Evolutionary conservation across 2,888 invertebrate genomes (phyloP), one percentile per base, ranked within the genome.

Genomic region (Stenurella melanura): DNA sequence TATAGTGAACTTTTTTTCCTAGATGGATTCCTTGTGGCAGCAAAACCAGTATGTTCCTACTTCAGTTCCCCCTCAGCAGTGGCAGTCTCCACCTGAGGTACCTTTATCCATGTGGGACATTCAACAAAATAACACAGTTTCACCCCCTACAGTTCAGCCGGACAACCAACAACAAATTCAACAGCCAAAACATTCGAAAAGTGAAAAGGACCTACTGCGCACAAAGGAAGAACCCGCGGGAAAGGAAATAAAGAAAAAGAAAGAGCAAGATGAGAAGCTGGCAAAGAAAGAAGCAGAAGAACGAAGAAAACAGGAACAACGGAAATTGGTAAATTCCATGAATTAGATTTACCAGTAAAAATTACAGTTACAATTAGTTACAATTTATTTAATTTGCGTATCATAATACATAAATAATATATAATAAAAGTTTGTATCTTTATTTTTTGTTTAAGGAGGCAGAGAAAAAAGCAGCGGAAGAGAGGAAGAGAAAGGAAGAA

Each of bases 401-500:
- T 26, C 21, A 34, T 34, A 34, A 34, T 34, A 9, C 9, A 0
- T 34, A 34, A 34, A 34, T 34, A 34, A 34, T 34, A 34, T 34
- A 6, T 34, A 6, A 34, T 0, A 34, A 34, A 9, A 6, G 30
- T 9, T 9, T 34, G 7, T 34, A 7, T 7, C 30, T 34, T 9
- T 34, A 2, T 34, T 18, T 50, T n/a, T 61, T 63, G 6, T 57
- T 34, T 56, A 88, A 90, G 80, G 92, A 92, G 80, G 89, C 89
- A n/a, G 92, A 91, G 78, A 90, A 90, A 66, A 90, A 90, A 80
- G 87, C 87, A 7, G 89, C 90, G 67, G 91, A 91, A 76, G 92
- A 92, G 78, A 91, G 91, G 74, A 88, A 88, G 57, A 91, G 89
- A 81, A 91, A 90, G 78, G 91, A 91, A 75, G 91, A 92, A 76